Base-by-base conservation (phyloP, 1,140 invertebrate species). In the Tetraneura akinire region DNA sequence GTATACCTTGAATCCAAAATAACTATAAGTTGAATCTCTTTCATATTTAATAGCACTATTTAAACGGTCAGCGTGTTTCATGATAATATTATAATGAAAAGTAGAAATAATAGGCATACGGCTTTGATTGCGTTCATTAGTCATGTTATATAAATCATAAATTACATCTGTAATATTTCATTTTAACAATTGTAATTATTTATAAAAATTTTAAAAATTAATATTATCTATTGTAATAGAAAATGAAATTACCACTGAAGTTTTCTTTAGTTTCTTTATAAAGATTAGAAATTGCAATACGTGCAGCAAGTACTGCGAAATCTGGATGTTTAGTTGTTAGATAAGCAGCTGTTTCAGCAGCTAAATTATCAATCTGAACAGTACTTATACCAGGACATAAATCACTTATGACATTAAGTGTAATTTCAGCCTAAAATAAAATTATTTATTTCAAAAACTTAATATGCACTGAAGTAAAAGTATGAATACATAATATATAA, bases 21-120 rank as follows among this genome's bases (percentile, higher is more conserved):
- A 99, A 85, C 97, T 98, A 86, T 98, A 99, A 80, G 89, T 92
- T 85, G 96, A 99, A 87, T 99, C 98, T 82, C 98, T 90, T 84
- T 99, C 96, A 87, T 99, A 98, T 70, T 98, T 95, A 83, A 99
- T 98, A 5, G 95, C 92, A n/a, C 96, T 96, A 87, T 99, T 96
- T 1, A 99, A 85, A 84, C 88, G 88, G 80, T 97, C 94, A 42
- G 94, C 92, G 88, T 99, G 91, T 42, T 93, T 89, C 87, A 93
- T 91, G 3, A 99, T 92, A 66, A 99, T 91, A 51, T 93, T 88
- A 82, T 95, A 91, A 84, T 94, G 90, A 78, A 90, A 89, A 32
- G 96, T 90, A 1, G 94, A 95, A 73, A 99, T 95, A 90, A 98
- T 92, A 3, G 96, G 94, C 3, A 88, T 88, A 42, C 85, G 85